These are phyloP conservation scores for Phylloscopus whistleri DNA, from an alignment of 2,113 vertebrate species.

Conservation along the genomic window DNA sequence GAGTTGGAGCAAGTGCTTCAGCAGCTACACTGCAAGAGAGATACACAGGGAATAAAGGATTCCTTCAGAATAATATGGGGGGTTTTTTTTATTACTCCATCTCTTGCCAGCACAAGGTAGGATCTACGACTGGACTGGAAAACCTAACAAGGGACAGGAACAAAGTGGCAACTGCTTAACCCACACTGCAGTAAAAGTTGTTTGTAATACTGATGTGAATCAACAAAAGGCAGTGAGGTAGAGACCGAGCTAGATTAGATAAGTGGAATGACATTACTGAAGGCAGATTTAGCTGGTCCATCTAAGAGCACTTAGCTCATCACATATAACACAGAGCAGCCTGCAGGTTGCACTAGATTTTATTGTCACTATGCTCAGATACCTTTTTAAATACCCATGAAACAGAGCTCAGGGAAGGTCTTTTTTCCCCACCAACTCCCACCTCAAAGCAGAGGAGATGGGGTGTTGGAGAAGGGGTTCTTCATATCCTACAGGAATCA, in stretches of 20 bases:
- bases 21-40: not conserved
- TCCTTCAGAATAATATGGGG: not conserved
- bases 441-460: not conserved
- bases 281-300: not conserved
- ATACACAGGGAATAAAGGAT: not conserved
- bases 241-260: not conserved
- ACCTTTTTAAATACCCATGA: not conserved
- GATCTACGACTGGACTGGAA: not conserved
- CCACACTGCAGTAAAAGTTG: not conserved
- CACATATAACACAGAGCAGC: not conserved
- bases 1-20: not conserved
- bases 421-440: not conserved
- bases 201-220: not conserved
- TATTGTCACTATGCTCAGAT: not conserved
- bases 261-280: not conserved
- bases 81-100: not conserved
- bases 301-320: not conserved
- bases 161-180: not conserved
- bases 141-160: not conserved
- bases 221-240: not conserved
- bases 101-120: not conserved
- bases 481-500: not conserved
- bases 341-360: not conserved
- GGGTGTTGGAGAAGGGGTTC: not conserved
- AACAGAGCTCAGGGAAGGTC: not conserved